phyloP scores from a whole-genome alignment of 2,888 invertebrate species.

The Zootermopsis nevadensis region DNA sequence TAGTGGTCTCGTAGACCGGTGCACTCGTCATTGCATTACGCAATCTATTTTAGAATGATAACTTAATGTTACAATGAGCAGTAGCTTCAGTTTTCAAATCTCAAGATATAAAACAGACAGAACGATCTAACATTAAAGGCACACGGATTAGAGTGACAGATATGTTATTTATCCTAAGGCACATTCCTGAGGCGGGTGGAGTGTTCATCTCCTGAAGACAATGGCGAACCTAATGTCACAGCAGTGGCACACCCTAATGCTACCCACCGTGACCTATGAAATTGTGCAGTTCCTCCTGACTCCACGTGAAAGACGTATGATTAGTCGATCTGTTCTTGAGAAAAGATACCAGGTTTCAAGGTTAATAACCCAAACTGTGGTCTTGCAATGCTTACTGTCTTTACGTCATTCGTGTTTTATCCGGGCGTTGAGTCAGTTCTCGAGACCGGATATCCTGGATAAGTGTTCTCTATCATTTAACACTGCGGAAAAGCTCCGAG shows the following conservation, averaged over 20 bases:
- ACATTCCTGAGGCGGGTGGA: neutral
- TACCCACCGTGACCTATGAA: neutral
- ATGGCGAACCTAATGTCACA: neutral
- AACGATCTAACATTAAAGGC: no score
- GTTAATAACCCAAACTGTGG: neutral
- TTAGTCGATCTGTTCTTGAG: neutral
- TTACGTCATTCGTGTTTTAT: neutral
- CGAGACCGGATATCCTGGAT: neutral
- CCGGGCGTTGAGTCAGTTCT: neutral
- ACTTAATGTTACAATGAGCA: no score
- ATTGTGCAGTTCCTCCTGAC: neutral
- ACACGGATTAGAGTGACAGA: neutral
- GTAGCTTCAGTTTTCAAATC: no score
- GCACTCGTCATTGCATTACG: no score
- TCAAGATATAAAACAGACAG: no score
- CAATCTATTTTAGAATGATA: no score
- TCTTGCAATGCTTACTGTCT: neutral
- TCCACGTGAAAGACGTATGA: neutral
- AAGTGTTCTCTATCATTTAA: neutral
- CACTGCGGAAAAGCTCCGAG: no score
- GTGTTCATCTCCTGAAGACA: slow-evolving; percentile 14
- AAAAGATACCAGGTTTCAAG: neutral
- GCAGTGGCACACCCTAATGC: neutral
- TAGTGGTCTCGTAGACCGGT: no score
- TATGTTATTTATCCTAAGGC: neutral